phyloP scores from a whole-genome alignment of 2,888 invertebrate species.

The Anagyrus pseudococci region DNA sequence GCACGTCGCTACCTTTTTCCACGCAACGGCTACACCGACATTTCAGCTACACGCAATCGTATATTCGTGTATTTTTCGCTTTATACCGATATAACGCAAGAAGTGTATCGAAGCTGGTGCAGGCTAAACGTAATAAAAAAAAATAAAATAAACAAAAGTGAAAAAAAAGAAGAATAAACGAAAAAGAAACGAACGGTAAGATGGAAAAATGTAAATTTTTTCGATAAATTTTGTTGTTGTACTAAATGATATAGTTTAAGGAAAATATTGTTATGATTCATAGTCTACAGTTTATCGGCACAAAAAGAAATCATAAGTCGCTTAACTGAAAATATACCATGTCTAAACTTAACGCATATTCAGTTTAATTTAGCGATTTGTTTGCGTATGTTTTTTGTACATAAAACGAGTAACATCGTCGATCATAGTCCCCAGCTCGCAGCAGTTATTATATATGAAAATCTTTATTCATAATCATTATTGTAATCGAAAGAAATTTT shows the following conservation, averaged over 20 bases:
- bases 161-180: too few species aligned
- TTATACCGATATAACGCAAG: too few species aligned
- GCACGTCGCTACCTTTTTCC: slow-evolving; percentile 14
- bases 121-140: too few species aligned
- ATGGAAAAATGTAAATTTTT: slow-evolving; percentile 13
- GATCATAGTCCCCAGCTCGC: slow-evolving; percentile 44
- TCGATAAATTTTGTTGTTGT: slow-evolving; percentile 31
- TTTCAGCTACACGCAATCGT: too few species aligned
- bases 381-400: slow-evolving; percentile 41
- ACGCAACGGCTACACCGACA: too few species aligned
- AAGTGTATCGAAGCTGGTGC: too few species aligned
- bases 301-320: slow-evolving; percentile 36
- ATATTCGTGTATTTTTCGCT: too few species aligned
- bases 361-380: too few species aligned
- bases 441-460: slow-evolving; percentile 39
- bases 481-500: slow-evolving; percentile 37
- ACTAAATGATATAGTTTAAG: slow-evolving; percentile 23
- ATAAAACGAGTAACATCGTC: slow-evolving; percentile 43
- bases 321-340: too few species aligned
- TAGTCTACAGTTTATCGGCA: slow-evolving; percentile 23
- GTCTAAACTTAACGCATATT: too few species aligned
- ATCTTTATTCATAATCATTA: background rate
- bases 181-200: too few species aligned
- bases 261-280: slow-evolving; percentile 26
- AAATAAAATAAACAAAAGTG: too few species aligned